A percentile compares a stretch with the other conserved stretches of the same genome.
These are phyloP conservation scores for Oreochromis mossambicus DNA, from an alignment of 2,797 vertebrate genomes.

Conservation along the genomic window DNA sequence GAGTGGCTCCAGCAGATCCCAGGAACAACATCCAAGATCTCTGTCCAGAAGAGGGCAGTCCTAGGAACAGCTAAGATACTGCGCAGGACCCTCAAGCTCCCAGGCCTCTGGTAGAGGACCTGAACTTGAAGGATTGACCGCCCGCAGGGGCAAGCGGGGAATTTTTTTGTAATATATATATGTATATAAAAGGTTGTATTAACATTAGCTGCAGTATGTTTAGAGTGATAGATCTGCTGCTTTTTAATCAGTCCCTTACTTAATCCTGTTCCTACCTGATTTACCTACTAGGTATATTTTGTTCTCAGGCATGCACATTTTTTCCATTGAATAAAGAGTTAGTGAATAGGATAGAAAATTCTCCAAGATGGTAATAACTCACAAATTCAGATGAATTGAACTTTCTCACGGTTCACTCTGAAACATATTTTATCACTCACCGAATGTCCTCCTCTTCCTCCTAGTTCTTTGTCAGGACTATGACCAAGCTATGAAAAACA, in stretches of 20 bases:
- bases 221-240: not conserved
- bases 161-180: no score
- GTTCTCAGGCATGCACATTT: fast-evolving
- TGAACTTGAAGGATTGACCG: no score
- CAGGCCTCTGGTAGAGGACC: no score
- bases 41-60: no score
- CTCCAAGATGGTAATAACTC: not conserved
- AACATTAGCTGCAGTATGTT: not conserved
- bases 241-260: not conserved
- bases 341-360: fast-evolving
- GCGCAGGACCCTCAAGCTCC: no score
- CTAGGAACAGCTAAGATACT: no score
- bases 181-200: not conserved
- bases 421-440: not conserved
- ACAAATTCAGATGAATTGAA: not conserved
- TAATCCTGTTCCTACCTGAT: not conserved
- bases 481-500: not conserved
- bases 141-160: no score
- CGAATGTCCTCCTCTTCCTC: not conserved
- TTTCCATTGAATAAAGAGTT: not conserved
- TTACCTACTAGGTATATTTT: not conserved
- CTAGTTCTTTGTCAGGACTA: not conserved
- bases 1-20: no score
- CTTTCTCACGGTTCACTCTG: not conserved
- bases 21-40: no score